These are phyloP conservation scores for Alligator mississippiensis DNA, from an alignment of 2,113 vertebrate species.

Conservation along the genomic window DNA sequence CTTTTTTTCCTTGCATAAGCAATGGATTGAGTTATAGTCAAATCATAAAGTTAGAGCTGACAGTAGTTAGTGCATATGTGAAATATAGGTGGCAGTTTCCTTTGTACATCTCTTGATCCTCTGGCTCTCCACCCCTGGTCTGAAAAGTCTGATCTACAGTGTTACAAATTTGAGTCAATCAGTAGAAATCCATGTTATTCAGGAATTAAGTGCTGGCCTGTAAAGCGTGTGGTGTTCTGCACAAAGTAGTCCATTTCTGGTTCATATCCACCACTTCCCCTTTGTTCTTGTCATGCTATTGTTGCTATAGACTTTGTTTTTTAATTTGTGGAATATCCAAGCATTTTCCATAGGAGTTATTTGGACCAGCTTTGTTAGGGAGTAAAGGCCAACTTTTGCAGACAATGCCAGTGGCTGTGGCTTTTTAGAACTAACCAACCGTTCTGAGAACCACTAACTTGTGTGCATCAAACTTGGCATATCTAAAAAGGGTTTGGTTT, in stretches of 20 bases:
- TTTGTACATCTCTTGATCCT: not conserved
- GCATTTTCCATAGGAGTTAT: no score
- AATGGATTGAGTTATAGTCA: not conserved
- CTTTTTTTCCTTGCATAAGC: not conserved
- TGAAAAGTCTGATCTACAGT: not conserved
- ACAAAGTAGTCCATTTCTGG: conserved; percentile 49
- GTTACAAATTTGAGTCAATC: not conserved
- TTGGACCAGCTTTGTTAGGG: conserved; percentile 45
- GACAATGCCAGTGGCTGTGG: not conserved
- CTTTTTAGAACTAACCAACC: not conserved
- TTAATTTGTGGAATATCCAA: not conserved
- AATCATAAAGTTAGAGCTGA: not conserved
- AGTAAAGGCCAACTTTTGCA: conserved; percentile 25
- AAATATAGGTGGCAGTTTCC: not conserved
- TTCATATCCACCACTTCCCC: conserved; percentile 33
- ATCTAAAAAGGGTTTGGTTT: conserved; percentile 36
- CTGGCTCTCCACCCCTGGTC: not conserved
- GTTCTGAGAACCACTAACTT: conserved; percentile 29
- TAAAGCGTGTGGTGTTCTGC: not conserved
- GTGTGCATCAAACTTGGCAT: not conserved
- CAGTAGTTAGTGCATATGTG: not conserved
- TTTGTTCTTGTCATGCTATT: conserved; percentile 14
- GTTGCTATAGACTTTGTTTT: not conserved
- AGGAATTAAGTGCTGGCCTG: not conserved
- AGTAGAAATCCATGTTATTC: not conserved